Evolutionary conservation across 2,797 vertebrate species (phyloP), one percentile per base, ranked within the genome.

Genomic region (Rhinichthys osculus): DNA sequence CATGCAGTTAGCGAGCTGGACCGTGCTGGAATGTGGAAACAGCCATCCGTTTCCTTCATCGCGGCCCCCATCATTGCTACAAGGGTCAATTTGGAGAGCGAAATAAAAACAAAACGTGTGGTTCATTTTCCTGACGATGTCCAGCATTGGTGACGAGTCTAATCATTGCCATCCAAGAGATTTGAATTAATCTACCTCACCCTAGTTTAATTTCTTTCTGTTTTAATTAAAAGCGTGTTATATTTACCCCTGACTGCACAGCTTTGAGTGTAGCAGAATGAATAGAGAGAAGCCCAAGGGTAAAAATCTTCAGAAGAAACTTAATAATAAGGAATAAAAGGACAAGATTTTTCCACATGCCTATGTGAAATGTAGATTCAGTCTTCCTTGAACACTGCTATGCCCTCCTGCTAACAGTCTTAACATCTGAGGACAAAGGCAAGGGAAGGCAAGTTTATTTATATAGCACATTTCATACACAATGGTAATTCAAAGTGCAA

Each of bases 161-260:
- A 64, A 78, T 91, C 85, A 87, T 85, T 88, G 88, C 88, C 90
- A 88, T 88, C 85, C 92, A 93, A 94, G 93, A 92, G 92, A 89
- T 91, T 86, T 88, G 89, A 84, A 92, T 90, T 91, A 88, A 93
- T 94, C 91, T 94, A 90, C 91, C 87, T 92, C 73, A 86, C 84
- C 87, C 87, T 88, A 90, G 84, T 93, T 90, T 90, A 90, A 91
- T 90, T 93, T 92, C 81, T 88, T 89, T 90, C 90, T 82, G 44
- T 94, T 94, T 94, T 94, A 96, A 95, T 95, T 95, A 94, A 94
- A 89, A 92, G 88, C 88, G 90, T 84, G 88, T 89, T 91, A 90
- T 89, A 92, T 92, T 91, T 93, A 93, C 92, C 91, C 91, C 91
- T 92, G 90, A 92, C 92, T 93, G 91, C 91, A 91, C 89, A 92